A percentile compares a stretch with the other conserved stretches of the same genome.
phyloP scores from a whole-genome alignment of 2,888 invertebrate species.

The Pteria penguin region DNA sequence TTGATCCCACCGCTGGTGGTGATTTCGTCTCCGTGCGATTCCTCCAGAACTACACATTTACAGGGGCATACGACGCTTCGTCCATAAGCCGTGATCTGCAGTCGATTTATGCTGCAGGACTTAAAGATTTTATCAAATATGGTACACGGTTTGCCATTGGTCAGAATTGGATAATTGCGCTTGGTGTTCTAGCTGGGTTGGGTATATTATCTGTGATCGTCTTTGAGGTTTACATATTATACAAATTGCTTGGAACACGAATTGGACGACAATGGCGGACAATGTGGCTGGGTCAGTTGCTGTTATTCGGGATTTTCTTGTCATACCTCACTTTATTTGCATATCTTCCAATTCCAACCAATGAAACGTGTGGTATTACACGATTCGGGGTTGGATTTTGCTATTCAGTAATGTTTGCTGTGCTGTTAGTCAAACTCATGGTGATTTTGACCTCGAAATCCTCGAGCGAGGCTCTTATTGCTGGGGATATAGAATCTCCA shows the following conservation, averaged over 20 bases:
- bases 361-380: slow-evolving; percentile 80
- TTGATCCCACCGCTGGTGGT: slow-evolving; percentile 47
- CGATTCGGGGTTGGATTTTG: slow-evolving; percentile 81
- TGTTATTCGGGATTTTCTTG: slow-evolving; percentile 80
- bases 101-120: slow-evolving; percentile 1
- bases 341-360: slow-evolving; percentile 79
- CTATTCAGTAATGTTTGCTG: slow-evolving; percentile 91
- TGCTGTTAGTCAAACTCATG: slow-evolving; percentile 95
- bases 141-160: slow-evolving; percentile 63
- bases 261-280: slow-evolving; percentile 79
- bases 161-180: slow-evolving; percentile 90
- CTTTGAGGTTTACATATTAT: slow-evolving; percentile 92
- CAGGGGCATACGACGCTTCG: slow-evolving; percentile 56
- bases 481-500: slow-evolving; percentile 78
- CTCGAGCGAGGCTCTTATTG: slow-evolving; percentile 78
- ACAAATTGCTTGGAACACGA: slow-evolving; percentile 87
- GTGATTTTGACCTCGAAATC: slow-evolving; percentile 94
- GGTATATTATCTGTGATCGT: slow-evolving; percentile 91
- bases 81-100: slow-evolving; percentile 3
- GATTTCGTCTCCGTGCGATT: slow-evolving; percentile 48
- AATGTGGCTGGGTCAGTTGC: slow-evolving; percentile 80
- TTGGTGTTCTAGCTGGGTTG: slow-evolving; percentile 90
- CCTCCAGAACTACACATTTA: slow-evolving; percentile 62
- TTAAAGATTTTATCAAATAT: slow-evolving; percentile 30
- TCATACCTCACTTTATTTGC: slow-evolving; percentile 80